Evolutionary conservation across 1,140 invertebrate genomes (phyloP), one percentile per base, ranked within the genome.

Genomic region (Philaenus spumarius): DNA sequence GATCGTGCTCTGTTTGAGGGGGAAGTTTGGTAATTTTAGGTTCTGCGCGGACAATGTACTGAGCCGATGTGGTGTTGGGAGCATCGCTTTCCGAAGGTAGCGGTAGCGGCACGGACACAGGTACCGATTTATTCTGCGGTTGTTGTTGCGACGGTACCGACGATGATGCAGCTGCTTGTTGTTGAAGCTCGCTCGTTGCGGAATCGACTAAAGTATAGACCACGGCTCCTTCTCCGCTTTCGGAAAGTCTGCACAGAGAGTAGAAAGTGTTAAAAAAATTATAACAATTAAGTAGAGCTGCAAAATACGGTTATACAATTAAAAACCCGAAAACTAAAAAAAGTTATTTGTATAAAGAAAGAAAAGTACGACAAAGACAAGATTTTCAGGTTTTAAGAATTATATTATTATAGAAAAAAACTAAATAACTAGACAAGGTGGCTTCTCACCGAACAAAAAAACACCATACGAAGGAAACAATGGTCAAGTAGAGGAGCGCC

Each of bases 201-300:
- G 79, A 80, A 60, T 85, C 83, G 34, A 80, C 75, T 50, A 84
- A 67, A 7, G 82, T 82, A 59, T 85, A 73, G 22, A 84, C 75
- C 15, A 84, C 78, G 12, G 56, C 78, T 11, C 45, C 76, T 62
- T 83, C 79, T 45, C 78, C 81, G 39, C 78, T 78, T 68, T 82
- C 81, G 63, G 80, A 79, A 69, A 85, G 78, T 67, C 83, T 85
- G 74, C 2, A 78, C 80, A 61, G 3, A 20, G 11, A 23, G n/a
- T n/a, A n/a, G n/a, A n/a, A n/a, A n/a, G n/a, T n/a, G n/a, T n/a
- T n/a, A n/a, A n/a, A n/a, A n/a, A n/a, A n/a, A n/a, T n/a, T n/a
- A n/a, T n/a, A n/a, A n/a, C n/a, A n/a, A n/a, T n/a, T n/a, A n/a
- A n/a, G n/a, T n/a, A n/a, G n/a, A n/a, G n/a, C n/a, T n/a, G n/a